Evolutionary conservation across 23 tunicate species (phyloP).

Genomic region (Halocynthia roretzi): DNA sequence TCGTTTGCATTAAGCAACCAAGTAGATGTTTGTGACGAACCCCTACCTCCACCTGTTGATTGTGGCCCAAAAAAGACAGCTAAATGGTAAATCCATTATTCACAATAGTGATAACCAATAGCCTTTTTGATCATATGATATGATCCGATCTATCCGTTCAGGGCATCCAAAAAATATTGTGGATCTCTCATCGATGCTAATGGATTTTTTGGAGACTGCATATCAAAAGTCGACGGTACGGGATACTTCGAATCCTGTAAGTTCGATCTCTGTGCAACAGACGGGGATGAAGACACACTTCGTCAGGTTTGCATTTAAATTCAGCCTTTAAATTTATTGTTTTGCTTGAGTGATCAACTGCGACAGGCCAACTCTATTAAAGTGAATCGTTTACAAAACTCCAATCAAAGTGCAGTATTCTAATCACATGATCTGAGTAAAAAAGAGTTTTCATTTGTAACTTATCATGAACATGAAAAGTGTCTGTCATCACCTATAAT

Average conservation of each 20-base stretch:
- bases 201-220: slow-evolving; percentile 16
- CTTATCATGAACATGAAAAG: too few species aligned
- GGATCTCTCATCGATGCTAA: not conserved
- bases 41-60: slow-evolving; percentile 5
- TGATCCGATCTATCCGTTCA: not conserved
- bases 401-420: too few species aligned
- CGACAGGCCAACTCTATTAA: too few species aligned
- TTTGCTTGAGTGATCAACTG: too few species aligned
- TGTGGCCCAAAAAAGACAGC: not conserved
- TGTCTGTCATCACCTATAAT: too few species aligned
- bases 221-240: slow-evolving; percentile 2
- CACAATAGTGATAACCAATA: not conserved
- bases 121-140: not conserved
- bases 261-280: slow-evolving; percentile 75
- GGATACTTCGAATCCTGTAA: slow-evolving; percentile 48
- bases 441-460: too few species aligned
- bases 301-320: slow-evolving; percentile 22
- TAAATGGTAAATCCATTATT: slow-evolving; percentile 12
- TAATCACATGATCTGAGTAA: too few species aligned
- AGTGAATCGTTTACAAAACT: too few species aligned
- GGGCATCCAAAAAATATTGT: slow-evolving; percentile 18
- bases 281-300: slow-evolving; percentile 36
- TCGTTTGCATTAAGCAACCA: slow-evolving; percentile 14
- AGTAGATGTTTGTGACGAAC: slow-evolving; percentile 13
- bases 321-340: too few species aligned